Evolutionary conservation across 2,797 vertebrate species (phyloP), one percentile per base, ranked within the genome.

Genomic region (Girardinus metallicus): DNA sequence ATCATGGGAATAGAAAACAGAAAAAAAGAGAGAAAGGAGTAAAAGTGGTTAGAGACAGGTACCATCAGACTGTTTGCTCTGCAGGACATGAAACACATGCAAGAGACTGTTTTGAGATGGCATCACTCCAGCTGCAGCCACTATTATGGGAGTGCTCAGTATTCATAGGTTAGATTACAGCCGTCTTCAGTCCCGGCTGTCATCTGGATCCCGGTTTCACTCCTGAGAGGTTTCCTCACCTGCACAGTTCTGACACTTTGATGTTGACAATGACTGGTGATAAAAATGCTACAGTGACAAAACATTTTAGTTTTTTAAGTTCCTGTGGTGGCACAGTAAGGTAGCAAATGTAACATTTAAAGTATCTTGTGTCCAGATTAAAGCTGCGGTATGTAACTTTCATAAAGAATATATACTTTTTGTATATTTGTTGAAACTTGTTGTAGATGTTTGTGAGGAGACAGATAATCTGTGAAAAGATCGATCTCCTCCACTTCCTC

Each of bases 1-100:
- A 68, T 43, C 44, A 80, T 47, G 74, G 44, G 41, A 49, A 68
- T 15, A 77, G 3, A 73, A 44, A 85, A n/a, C 16, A 76, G 6
- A 81, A 62, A 18, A 29, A 74, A 12, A 72, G n/a, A n/a, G 23
- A 64, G 13, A 51, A 23, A 18, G 18, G 23, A 21, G 64, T 6
- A 47, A 46, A 70, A 34, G 71, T n/a, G 5, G 46, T 49, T 51
- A 47, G 12, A 26, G 3, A 43, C 41, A 26, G 3, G 15, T 13
- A 44, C 44, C n/a, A 46, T 31, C 57, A 10, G 23, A 46, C 68
- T 78, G 51, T 66, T 73, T 76, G 15, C 23, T 66, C 47, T 43
- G 46, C 62, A 53, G 72, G 60, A 49, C 43, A 66, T 29, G 39
- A 62, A 57, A 64, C 8, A 29, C 43, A 62, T 26, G 41, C 18